Percentiles rank a stretch among this genome's conserved stretches.
These are phyloP conservation scores for Labeo calbasu DNA, from an alignment of 2,797 vertebrate species.

Conservation along the genomic window DNA sequence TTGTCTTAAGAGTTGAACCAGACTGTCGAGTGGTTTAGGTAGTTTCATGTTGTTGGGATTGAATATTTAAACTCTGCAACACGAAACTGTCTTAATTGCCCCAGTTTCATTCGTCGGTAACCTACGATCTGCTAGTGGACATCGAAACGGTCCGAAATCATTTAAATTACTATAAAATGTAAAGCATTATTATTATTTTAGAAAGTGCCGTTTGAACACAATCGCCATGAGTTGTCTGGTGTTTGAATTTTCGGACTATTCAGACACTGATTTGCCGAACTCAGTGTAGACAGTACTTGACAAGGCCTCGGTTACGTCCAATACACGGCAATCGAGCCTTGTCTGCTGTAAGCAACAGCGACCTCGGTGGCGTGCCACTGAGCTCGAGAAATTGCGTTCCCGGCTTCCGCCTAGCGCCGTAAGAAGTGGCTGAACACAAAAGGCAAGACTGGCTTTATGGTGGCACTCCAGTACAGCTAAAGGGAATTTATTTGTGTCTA, in stretches of 20 bases:
- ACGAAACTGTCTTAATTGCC: slow-evolving; percentile 96
- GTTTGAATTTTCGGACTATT: too few species aligned
- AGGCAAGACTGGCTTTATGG: slow-evolving; percentile 80
- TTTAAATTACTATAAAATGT: not conserved
- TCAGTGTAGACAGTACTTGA: slow-evolving; percentile 62
- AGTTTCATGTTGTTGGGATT: slow-evolving; percentile 98
- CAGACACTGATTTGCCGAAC: slow-evolving; percentile 9
- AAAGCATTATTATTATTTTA: not conserved
- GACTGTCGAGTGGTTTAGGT: slow-evolving; percentile 95
- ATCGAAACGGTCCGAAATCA: not conserved
- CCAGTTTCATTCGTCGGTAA: slow-evolving; percentile 64
- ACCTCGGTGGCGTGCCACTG: slow-evolving; percentile 76
- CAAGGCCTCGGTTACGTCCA: slow-evolving; percentile 99
- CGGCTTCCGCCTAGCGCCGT: slow-evolving; percentile 73
- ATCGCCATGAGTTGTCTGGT: not conserved
- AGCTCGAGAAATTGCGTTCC: slow-evolving; percentile 67
- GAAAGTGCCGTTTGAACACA: not conserved
- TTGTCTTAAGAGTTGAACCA: not conserved
- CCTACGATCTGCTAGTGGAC: not conserved
- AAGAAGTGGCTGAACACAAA: slow-evolving; percentile 74
- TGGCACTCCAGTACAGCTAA: slow-evolving; percentile 79
- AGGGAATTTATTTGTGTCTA: slow-evolving; percentile 77
- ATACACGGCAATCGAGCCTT: slow-evolving; percentile 77
- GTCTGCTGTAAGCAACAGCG: slow-evolving; percentile 83
- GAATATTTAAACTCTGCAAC: slow-evolving; percentile 88